Evolutionary conservation across 2,888 invertebrate species (phyloP).

Genomic region (Oligia latruncula): DNA sequence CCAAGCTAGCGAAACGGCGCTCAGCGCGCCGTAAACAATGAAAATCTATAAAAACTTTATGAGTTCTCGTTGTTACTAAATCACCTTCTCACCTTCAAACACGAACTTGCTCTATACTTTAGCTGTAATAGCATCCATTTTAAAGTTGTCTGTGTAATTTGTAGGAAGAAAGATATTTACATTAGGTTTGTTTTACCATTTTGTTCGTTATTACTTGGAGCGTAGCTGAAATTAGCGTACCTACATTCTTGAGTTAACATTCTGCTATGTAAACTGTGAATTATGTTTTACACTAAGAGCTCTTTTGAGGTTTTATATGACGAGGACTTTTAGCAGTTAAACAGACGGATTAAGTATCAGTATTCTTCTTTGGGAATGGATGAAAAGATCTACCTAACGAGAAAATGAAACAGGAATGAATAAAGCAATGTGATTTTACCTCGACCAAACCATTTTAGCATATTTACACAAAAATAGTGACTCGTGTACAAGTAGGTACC

Average conservation of each 20-base stretch:
- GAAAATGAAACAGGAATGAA: neutral
- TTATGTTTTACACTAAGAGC: neutral
- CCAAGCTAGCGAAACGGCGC: slow-evolving; percentile 47
- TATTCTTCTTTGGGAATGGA: neutral
- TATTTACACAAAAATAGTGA: neutral
- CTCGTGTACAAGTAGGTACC: neutral
- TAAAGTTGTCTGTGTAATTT: slow-evolving; percentile 31
- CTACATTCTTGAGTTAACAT: neutral
- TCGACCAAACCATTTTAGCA: neutral
- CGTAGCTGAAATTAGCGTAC: neutral
- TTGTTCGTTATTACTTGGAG: slow-evolving; percentile 2
- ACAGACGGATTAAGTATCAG: neutral
- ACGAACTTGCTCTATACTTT: slow-evolving; percentile 35
- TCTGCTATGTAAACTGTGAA: neutral
- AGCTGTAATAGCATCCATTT: slow-evolving; percentile 36
- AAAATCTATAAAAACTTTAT: slow-evolving; percentile 72
- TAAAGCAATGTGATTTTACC: neutral
- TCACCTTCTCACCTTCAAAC: slow-evolving; percentile 55
- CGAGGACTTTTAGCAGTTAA: neutral
- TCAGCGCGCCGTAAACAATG: slow-evolving; percentile 62
- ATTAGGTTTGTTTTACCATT: slow-evolving; percentile 22
- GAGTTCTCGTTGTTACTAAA: slow-evolving; percentile 65
- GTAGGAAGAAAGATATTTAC: slow-evolving; percentile 13
- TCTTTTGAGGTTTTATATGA: neutral
- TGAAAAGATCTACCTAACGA: neutral